These are phyloP conservation scores for Lucinisca nassula DNA, from an alignment of 2,888 invertebrate genomes.

Conservation along the genomic window DNA sequence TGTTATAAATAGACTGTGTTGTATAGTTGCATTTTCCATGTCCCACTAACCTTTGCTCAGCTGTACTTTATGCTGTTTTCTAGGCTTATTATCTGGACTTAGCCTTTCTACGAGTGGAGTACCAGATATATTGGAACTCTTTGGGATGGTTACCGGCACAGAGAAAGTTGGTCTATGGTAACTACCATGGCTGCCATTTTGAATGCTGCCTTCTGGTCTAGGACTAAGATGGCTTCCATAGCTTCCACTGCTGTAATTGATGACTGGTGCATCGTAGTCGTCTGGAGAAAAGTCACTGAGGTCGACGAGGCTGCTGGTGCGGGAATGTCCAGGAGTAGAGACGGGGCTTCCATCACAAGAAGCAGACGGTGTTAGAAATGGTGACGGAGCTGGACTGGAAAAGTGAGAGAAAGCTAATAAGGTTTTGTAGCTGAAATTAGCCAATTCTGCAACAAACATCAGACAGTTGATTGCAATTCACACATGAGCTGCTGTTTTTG, in stretches of 20 bases:
- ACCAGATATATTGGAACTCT: constrained; percentile 20
- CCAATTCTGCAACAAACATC: no score
- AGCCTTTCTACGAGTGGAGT: constrained; percentile 54
- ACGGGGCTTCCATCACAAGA: constrained; percentile 83
- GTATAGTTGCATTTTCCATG: no score
- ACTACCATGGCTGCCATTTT: constrained; percentile 4
- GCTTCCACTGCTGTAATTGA: neutral
- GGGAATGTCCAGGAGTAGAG: constrained; percentile 81
- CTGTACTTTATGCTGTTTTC: constrained; percentile 70
- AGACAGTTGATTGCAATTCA: no score
- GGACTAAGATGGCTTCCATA: constrained; percentile 11
- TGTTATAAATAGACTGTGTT: no score
- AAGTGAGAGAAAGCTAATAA: no score
- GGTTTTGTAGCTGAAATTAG: no score
- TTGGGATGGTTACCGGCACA: constrained; percentile 61
- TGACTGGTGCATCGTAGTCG: constrained; percentile 27
- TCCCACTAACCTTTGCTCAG: constrained; percentile 77
- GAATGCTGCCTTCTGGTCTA: neutral
- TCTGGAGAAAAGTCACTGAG: constrained; percentile 63
- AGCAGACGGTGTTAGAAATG: constrained; percentile 74
- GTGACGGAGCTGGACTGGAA: constrained; percentile 75
- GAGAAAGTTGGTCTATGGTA: constrained; percentile 66
- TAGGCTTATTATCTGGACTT: constrained; percentile 67
- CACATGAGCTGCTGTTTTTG: no score
- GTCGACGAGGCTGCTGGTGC: constrained; percentile 77